Conservation (phyloP, 2,797 vertebrate genomes). For the Cygnus olor region DNA sequence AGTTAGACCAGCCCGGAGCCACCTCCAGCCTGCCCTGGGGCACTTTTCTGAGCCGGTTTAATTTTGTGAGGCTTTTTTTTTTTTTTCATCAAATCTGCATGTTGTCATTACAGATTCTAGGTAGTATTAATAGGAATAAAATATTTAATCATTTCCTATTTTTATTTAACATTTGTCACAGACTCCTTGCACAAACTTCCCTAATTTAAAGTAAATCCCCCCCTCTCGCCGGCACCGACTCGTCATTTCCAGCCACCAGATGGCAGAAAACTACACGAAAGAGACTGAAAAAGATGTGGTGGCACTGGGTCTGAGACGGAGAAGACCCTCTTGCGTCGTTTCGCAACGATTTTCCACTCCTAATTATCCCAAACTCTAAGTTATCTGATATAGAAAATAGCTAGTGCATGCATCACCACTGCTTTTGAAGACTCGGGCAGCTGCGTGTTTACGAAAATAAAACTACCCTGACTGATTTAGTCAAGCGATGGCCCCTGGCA, state of each 20-base stretch:
- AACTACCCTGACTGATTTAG: not conserved
- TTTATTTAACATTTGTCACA: not conserved
- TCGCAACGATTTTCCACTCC: rapidly evolving
- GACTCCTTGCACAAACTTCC: not conserved
- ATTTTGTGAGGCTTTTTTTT: not conserved
- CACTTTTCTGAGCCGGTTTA: not conserved
- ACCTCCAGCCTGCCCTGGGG: not conserved
- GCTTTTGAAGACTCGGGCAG: not conserved
- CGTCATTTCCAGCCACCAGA: constrained; percentile 6
- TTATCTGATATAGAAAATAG: not conserved
- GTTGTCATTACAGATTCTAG: not conserved
- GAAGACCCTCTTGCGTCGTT: rapidly evolving
- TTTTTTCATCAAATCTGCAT: rapidly evolving
- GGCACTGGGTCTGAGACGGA: not conserved
- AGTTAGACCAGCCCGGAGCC: not conserved
- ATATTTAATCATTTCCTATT: rapidly evolving
- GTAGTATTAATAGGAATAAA: not conserved
- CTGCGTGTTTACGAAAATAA: not conserved
- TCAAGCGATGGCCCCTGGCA: not conserved
- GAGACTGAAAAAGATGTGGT: not conserved
- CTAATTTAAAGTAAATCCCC: too few species aligned
- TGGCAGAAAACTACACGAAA: constrained; percentile 6
- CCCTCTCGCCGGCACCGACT: rapidly evolving
- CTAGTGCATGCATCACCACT: rapidly evolving
- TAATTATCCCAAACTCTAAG: not conserved